Evolutionary conservation across 2,797 vertebrate species (phyloP), one percentile per base, ranked within the genome.

Genomic region (Labeo calbasu): DNA sequence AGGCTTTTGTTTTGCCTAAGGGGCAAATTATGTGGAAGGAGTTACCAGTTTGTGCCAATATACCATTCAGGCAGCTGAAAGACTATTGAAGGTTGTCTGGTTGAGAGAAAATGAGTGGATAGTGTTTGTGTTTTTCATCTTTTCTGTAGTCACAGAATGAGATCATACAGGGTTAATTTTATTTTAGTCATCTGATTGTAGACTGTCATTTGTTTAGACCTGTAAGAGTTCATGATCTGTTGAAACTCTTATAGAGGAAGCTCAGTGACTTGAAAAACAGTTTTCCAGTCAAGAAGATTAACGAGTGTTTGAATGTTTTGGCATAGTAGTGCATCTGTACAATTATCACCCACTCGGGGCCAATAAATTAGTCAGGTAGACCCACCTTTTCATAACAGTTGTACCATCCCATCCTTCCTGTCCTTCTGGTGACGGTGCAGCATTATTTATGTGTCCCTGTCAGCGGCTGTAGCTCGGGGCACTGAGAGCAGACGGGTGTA

Each of bases 321-420:
- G 10, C n/a, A 59, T 82, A 51, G 40, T 40, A 65, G 32, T 7
- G 65, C 63, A 83, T 46, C 65, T 83, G 63, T 69, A n/a, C 63
- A 69, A 48, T 69, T 40, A 75, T 69, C 17, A n/a, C 71, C 71
- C 43, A 25, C 63, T 61, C 8, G 19, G 61, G 84, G 14, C 23
- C 19, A 50, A 61, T 84, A 77, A 77, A 77, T 69, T 46, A 61
- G 63, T 84, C 75, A 70, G 25, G 21, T 50, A 59, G 73, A 77
- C 36, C 82, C 73, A 59, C 82, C 75, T 77, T 83, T 82, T 83
- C 51, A 36, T 57, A 77, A 84, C 65, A 72, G 71, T 55, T 59
- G 65, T 53, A 79, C 57, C 68, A 28, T 79, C 83, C 76, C 83
- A 79, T 79, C 68, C 83, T 78, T 84, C 76, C 83, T 79, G 57